A percentile compares a stretch with the other conserved stretches of the same genome.
These are phyloP conservation scores for Dryococelus australis DNA, from an alignment of 2,888 invertebrate species.

Conservation along the genomic window DNA sequence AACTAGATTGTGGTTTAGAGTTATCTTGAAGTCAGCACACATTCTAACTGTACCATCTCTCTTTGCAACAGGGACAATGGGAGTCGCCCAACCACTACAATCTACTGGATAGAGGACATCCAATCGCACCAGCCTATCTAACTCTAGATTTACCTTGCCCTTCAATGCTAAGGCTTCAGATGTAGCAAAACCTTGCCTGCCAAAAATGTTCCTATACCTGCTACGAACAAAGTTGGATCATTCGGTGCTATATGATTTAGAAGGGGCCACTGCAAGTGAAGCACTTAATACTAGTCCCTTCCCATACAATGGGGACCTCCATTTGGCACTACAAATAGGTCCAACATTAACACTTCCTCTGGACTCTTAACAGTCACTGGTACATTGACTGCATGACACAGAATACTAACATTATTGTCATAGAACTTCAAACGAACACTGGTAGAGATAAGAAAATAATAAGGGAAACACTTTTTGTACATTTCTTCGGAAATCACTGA, in stretches of 20 bases:
- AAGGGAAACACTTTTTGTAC: not conserved
- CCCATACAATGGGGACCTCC: not conserved
- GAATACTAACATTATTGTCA: not conserved
- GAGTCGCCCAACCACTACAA: not conserved
- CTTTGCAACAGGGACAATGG: not conserved
- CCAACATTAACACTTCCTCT: not conserved
- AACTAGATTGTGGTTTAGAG: not conserved
- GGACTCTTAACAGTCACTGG: not conserved
- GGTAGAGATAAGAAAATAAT: not conserved
- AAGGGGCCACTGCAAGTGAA: not conserved
- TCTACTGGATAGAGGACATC: not conserved
- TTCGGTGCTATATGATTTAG: not conserved
- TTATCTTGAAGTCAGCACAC: constrained; percentile 19
- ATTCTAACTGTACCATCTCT: not conserved
- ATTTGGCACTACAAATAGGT: not conserved
- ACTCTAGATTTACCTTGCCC: not conserved
- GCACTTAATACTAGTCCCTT: not conserved
- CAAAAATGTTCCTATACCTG: not conserved
- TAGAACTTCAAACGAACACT: not conserved
- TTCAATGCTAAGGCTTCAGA: not conserved
- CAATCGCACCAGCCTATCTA: not conserved
- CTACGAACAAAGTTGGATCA: not conserved
- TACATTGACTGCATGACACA: not conserved
- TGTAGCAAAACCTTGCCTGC: not conserved
- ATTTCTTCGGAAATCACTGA: not conserved